Percentiles rank a stretch among this genome's conserved stretches.
Evolutionary conservation across 2,888 invertebrate genomes (phyloP).

Genomic region (Heliconius ismenius): DNA sequence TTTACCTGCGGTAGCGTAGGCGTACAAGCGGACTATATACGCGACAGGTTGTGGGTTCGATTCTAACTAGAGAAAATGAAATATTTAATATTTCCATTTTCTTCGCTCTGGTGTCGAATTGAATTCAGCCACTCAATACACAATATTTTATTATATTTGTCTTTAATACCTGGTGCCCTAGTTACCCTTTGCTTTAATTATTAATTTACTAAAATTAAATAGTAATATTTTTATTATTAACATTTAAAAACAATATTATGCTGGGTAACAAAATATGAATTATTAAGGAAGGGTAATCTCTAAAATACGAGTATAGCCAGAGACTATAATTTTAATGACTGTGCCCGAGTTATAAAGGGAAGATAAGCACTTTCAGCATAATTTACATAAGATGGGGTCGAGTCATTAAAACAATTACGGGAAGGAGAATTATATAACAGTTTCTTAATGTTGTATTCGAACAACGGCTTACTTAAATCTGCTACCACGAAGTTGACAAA

Average conservation of each 20-base stretch:
- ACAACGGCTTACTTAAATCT: slow-evolving; percentile 21
- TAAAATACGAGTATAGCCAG: slow-evolving; percentile 28
- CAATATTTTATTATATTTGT: no score
- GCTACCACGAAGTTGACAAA: slow-evolving; percentile 10
- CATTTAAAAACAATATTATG: background rate
- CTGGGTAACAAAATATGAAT: slow-evolving; percentile 1
- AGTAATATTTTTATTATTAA: background rate
- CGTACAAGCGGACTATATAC: no score
- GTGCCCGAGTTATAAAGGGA: slow-evolving; percentile 47
- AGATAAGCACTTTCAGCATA: slow-evolving; percentile 58
- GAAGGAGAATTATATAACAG: slow-evolving; percentile 13
- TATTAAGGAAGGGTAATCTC: slow-evolving; percentile 11
- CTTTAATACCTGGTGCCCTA: no score
- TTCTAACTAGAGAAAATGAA: no score
- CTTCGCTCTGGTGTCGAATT: no score
- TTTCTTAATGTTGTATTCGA: slow-evolving; percentile 18
- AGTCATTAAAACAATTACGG: slow-evolving; percentile 51
- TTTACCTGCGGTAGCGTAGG: no score
- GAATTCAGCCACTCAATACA: no score
- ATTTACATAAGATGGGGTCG: slow-evolving; percentile 52
- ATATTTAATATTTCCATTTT: no score
- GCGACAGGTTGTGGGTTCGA: no score
- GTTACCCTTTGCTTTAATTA: no score
- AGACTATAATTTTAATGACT: slow-evolving; percentile 35
- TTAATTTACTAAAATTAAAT: no score